A percentile compares a stretch with the other conserved stretches of the same genome.
phyloP scores from a whole-genome alignment of 2,113 vertebrate species.

The Hypomesus transpacificus region DNA sequence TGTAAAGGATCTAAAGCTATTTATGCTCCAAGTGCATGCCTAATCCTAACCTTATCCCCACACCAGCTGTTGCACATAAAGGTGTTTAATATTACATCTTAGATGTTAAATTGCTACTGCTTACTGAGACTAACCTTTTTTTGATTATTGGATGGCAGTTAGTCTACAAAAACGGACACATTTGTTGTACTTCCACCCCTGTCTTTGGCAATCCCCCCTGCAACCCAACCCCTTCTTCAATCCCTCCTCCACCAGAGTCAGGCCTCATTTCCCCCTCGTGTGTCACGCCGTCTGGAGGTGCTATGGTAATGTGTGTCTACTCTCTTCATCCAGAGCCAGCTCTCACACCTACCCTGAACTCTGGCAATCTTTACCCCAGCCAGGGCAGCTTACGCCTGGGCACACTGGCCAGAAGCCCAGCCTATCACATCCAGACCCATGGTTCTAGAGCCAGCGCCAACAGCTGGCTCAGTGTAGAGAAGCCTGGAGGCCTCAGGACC shows the following conservation, averaged over 20 bases:
- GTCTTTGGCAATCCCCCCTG: too few relatives aligned
- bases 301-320: conserved; percentile 44
- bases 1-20: too few relatives aligned
- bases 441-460: conserved; percentile 64
- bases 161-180: too few relatives aligned
- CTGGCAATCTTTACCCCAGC: conserved; percentile 47
- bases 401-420: conserved; percentile 67
- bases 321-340: conserved; percentile 36
- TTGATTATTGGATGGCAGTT: too few relatives aligned
- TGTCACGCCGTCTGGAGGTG: conserved; percentile 44
- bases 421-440: conserved; percentile 60
- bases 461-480: conserved; percentile 71
- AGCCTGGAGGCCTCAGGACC: conserved; percentile 70
- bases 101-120: too few relatives aligned
- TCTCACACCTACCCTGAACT: conserved; percentile 66
- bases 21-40: too few relatives aligned
- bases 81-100: too few relatives aligned
- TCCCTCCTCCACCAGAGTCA: neutral
- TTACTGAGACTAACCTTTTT: too few relatives aligned
- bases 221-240: too few relatives aligned
- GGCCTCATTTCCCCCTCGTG: conserved; percentile 33
- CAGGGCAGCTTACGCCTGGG: conserved; percentile 64
- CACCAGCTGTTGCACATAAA: too few relatives aligned
- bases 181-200: too few relatives aligned
- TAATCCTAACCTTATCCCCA: too few relatives aligned